Conservation (phyloP, 2,888 invertebrate genomes). For the Magallana nippona region DNA sequence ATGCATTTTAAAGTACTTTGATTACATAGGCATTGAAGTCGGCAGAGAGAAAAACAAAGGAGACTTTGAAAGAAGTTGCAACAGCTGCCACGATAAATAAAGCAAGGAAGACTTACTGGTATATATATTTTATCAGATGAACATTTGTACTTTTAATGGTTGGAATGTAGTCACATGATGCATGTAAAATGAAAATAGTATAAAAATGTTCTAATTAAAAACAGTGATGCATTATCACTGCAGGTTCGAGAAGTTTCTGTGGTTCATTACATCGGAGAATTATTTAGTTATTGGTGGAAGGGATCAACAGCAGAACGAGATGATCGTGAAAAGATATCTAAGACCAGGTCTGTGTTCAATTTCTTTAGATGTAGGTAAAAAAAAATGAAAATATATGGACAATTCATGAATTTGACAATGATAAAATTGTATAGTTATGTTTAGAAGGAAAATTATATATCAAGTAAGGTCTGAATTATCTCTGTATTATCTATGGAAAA, state of each 20-base stretch:
- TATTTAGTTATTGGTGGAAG: conserved; percentile 93
- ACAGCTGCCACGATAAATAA: conserved; percentile 95
- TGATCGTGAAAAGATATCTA: conserved; percentile 96
- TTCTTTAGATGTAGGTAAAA: neutral
- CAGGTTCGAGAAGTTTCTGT: conserved; percentile 97
- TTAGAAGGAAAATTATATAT: no score
- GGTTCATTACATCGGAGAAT: conserved; percentile 99
- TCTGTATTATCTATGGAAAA: no score
- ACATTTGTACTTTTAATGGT: no score
- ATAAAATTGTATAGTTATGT: no score
- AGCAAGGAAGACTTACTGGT: conserved; percentile 95
- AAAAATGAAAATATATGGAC: neutral
- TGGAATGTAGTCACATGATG: no score
- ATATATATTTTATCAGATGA: neutral
- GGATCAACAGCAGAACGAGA: conserved; percentile 98
- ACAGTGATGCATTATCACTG: neutral
- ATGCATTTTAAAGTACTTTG: neutral
- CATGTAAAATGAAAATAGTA: no score
- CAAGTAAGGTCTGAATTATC: no score
- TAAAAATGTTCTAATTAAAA: no score
- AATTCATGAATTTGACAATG: no score
- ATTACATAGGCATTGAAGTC: conserved; percentile 89
- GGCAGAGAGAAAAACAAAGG: conserved; percentile 95
- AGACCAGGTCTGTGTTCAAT: conserved; percentile 76
- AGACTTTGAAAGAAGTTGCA: conserved; percentile 94